A percentile compares a stretch with the other conserved stretches of the same genome.
Evolutionary conservation across 2,113 vertebrate genomes (phyloP).

Genomic region (Hippoglossus stenolepis): DNA sequence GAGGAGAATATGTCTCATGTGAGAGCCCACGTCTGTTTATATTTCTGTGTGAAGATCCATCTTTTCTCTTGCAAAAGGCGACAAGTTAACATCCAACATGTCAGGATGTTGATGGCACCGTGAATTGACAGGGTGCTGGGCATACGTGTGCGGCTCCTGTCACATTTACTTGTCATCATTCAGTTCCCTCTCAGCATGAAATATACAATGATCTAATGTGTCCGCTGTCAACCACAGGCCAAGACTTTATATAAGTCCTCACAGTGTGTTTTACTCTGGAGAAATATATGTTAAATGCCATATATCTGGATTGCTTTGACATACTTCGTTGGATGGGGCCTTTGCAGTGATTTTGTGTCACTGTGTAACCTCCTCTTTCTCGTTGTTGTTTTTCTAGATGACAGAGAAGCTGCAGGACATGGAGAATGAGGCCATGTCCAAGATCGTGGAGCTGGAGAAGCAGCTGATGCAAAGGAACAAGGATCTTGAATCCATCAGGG

Average conservation of each 20-base stretch:
- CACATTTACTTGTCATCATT: neutral
- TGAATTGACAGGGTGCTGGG: neutral
- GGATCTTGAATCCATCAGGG: conserved; percentile 90
- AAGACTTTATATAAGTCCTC: neutral
- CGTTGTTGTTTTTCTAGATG: conserved; percentile 74
- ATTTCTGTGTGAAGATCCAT: neutral
- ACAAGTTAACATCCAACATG: conserved; percentile 4
- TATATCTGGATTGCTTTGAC: neutral
- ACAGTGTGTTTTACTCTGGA: neutral
- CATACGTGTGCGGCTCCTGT: conserved; percentile 8
- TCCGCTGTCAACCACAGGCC: neutral
- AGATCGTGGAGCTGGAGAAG: conserved; percentile 96
- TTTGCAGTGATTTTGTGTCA: neutral
- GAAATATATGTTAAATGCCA: neutral
- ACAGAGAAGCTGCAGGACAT: conserved; percentile 95
- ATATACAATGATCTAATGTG: conserved; percentile 5
- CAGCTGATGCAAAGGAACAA: conserved; percentile 93
- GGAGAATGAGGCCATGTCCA: conserved; percentile 96
- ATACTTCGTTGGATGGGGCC: neutral
- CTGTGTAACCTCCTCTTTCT: conserved; percentile 19
- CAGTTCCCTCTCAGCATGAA: neutral
- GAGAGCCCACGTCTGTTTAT: conserved; percentile 47
- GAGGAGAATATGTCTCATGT: conserved; percentile 97
- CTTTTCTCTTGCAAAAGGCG: neutral
- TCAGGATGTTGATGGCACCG: conserved; percentile 12